A percentile compares a stretch with the other conserved stretches of the same genome.
These are phyloP conservation scores for Toxotes chatareus DNA, from an alignment of 2,113 vertebrate genomes.

Conservation along the genomic window DNA sequence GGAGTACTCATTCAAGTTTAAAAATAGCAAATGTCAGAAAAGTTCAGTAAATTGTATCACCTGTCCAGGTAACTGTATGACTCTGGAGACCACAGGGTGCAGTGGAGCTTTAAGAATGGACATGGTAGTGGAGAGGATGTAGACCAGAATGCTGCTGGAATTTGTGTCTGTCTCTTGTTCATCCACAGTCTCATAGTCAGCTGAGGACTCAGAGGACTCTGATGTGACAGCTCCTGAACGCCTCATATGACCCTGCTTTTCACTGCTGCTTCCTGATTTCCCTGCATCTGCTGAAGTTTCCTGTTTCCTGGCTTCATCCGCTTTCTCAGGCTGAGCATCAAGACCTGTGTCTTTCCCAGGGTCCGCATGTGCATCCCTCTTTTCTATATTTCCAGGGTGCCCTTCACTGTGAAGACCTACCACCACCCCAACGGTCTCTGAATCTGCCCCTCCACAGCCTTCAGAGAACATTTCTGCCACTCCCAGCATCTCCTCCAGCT, in stretches of 20 bases:
- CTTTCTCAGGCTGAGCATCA: constrained; percentile 25
- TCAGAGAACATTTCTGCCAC: constrained; percentile 76
- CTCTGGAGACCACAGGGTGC: constrained; percentile 71
- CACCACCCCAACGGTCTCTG: constrained; percentile 22
- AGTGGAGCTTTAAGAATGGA: constrained; percentile 77
- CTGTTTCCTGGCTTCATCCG: constrained; percentile 5
- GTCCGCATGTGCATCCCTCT: constrained; percentile 12
- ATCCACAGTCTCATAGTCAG: constrained; percentile 18
- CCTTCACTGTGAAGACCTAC: constrained; percentile 25
- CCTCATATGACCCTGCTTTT: background rate
- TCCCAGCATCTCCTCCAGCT: constrained; percentile 77
- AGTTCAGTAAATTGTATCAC: constrained; percentile 36
- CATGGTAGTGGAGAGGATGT: constrained; percentile 72
- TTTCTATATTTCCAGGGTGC: constrained; percentile 9
- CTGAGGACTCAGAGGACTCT: constrained; percentile 14
- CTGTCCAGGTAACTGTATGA: constrained; percentile 79
- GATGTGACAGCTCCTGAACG: background rate
- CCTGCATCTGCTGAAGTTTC: constrained; percentile 20
- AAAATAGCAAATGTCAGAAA: background rate
- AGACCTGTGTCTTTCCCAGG: background rate
- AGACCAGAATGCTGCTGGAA: constrained; percentile 65
- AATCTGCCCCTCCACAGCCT: constrained; percentile 68
- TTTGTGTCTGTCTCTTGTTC: constrained; percentile 64
- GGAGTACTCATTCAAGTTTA: background rate
- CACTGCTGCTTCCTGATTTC: constrained; percentile 2